phyloP scores from a whole-genome alignment of 2,113 vertebrate species.

The Chionomys nivalis region DNA sequence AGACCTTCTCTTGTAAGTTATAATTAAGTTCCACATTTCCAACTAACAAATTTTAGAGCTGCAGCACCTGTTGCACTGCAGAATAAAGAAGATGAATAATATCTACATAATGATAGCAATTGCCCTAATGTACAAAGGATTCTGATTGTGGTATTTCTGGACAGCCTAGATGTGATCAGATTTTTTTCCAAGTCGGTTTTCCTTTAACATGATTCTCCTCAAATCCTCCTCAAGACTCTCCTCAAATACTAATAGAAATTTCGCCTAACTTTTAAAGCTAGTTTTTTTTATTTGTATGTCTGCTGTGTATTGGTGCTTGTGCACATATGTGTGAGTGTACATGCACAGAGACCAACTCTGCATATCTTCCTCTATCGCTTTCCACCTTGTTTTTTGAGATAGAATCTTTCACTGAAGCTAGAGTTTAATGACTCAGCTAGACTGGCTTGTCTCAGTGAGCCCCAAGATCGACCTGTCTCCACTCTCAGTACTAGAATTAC shows the following conservation, averaged over 20 bases:
- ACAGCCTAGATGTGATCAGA: not conserved
- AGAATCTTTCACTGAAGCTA: no score
- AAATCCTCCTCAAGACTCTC: not conserved
- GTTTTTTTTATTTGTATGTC: not conserved
- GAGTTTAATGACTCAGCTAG: not conserved
- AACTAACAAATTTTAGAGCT: not conserved
- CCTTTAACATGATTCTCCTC: slow-evolving; percentile 9
- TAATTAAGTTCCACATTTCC: slow-evolving; percentile 17
- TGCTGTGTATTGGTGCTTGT: not conserved
- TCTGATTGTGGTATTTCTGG: not conserved
- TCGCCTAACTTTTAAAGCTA: not conserved
- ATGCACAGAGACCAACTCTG: no score
- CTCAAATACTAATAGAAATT: not conserved
- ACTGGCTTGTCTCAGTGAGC: not conserved
- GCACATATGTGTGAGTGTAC: not conserved
- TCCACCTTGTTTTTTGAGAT: not conserved
- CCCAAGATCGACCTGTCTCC: not conserved
- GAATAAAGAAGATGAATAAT: not conserved
- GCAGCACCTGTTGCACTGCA: not conserved
- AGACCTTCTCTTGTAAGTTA: not conserved
- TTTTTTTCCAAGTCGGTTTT: not conserved
- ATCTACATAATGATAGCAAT: not conserved
- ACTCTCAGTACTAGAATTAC: not conserved
- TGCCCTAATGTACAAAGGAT: not conserved
- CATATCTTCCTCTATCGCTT: not conserved